A percentile compares a stretch with the other conserved stretches of the same genome.
Evolutionary conservation across 2,113 vertebrate species (phyloP).

Genomic region (Chionodraco myersi): DNA sequence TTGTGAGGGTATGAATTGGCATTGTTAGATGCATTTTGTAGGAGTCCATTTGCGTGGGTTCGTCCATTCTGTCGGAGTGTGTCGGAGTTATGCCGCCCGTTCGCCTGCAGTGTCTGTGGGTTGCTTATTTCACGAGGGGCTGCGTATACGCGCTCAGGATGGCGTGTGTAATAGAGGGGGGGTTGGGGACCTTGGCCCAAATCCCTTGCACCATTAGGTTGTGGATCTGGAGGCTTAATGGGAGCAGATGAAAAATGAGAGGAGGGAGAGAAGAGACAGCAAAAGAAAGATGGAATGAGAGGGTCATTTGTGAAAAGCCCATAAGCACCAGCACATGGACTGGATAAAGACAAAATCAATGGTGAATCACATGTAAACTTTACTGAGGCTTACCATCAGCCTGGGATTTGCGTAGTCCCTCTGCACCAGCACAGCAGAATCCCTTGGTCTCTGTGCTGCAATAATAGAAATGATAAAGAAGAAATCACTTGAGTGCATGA

Average conservation of each 20-base stretch:
- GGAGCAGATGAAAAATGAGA: constrained; percentile 49
- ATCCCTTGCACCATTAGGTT: constrained; percentile 50
- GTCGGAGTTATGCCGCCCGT: constrained; percentile 38
- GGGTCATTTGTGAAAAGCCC: constrained; percentile 41
- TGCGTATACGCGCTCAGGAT: constrained; percentile 24
- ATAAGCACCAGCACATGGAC: constrained; percentile 38
- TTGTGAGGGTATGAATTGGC: constrained; percentile 58
- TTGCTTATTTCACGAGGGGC: constrained; percentile 20
- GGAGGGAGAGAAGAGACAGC: constrained; percentile 31
- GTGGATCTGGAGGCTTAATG: constrained; percentile 69
- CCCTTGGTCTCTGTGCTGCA: constrained; percentile 57
- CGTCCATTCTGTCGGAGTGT: constrained; percentile 51
- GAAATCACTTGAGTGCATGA: neutral
- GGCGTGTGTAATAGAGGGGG: constrained; percentile 52
- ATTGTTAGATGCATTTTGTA: constrained; percentile 56
- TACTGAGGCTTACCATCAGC: constrained; percentile 64
- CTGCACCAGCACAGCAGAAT: constrained; percentile 29
- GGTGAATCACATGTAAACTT: constrained; percentile 42
- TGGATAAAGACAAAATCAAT: constrained; percentile 57
- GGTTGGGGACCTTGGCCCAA: constrained; percentile 58
- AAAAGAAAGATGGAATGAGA: constrained; percentile 43
- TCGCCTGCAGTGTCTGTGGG: constrained; percentile 33
- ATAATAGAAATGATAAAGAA: constrained; percentile 23
- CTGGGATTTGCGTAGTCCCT: constrained; percentile 63
- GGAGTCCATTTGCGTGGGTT: constrained; percentile 38